phyloP scores from a whole-genome alignment of 2,888 invertebrate species.

The Aproaerema taeniolella region DNA sequence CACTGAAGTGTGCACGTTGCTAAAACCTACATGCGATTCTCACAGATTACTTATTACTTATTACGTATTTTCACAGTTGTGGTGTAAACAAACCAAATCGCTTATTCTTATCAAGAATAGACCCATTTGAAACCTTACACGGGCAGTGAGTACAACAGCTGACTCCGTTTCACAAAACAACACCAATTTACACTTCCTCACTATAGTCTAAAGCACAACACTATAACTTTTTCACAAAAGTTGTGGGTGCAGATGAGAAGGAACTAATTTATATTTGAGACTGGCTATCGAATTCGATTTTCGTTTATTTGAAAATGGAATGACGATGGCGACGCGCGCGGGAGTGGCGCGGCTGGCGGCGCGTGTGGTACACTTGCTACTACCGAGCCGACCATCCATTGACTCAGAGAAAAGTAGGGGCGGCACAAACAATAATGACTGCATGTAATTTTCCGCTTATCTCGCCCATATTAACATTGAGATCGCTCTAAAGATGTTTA shows the following conservation, averaged over 20 bases:
- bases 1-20: no score
- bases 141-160: slow-evolving; percentile 39
- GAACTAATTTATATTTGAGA: slow-evolving; percentile 20
- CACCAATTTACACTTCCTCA: slow-evolving; percentile 23
- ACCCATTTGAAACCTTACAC: slow-evolving; percentile 41
- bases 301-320: slow-evolving; percentile 33
- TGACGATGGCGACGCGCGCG: slow-evolving; percentile 46
- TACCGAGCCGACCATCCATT: slow-evolving; percentile 30
- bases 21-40: no score
- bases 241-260: slow-evolving; percentile 39
- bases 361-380: slow-evolving; percentile 30
- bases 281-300: slow-evolving; percentile 23
- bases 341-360: slow-evolving; percentile 47
- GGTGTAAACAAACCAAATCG: not conserved
- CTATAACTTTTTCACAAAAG: slow-evolving; percentile 55
- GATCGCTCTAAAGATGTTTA: slow-evolving; percentile 29
- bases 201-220: slow-evolving; percentile 31
- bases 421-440: slow-evolving; percentile 44
- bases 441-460: slow-evolving; percentile 54
- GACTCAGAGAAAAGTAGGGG: slow-evolving; percentile 66
- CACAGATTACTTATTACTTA: no score
- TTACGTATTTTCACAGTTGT: no score
- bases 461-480: slow-evolving; percentile 42
- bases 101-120: slow-evolving; percentile 14
- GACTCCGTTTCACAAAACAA: slow-evolving; percentile 42